A percentile compares a stretch with the other conserved stretches of the same genome.
Conservation (phyloP, 2,888 invertebrate species). For the Diloba caeruleocephala region DNA sequence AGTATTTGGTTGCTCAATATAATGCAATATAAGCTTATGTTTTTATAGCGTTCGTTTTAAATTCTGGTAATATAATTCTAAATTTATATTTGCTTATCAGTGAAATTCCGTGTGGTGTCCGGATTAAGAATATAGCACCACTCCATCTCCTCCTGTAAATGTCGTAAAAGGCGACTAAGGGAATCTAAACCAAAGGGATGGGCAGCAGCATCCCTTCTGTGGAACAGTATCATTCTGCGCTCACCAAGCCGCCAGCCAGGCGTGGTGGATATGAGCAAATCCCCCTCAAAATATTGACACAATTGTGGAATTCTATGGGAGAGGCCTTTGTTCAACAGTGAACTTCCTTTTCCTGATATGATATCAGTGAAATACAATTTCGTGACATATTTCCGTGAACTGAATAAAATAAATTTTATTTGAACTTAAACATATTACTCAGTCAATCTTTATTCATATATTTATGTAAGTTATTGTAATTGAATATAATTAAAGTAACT, state of each 20-base stretch:
- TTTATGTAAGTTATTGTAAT: not conserved
- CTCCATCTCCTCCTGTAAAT: no score
- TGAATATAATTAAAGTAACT: constrained; percentile 4
- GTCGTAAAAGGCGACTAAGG: no score
- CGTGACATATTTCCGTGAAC: not conserved
- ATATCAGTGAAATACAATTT: constrained; percentile 8
- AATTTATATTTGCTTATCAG: constrained; percentile 4
- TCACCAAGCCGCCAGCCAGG: no score
- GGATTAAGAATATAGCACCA: no score
- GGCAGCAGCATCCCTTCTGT: no score
- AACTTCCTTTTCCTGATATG: no score
- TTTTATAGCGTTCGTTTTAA: constrained; percentile 6
- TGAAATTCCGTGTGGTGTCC: constrained; percentile 1
- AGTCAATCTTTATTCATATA: not conserved
- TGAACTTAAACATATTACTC: not conserved
- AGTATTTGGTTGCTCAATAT: constrained; percentile 4
- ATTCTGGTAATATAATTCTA: not conserved
- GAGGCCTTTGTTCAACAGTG: no score
- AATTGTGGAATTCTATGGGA: no score
- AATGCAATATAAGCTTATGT: not conserved
- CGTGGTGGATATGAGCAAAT: no score
- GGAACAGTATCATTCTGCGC: no score
- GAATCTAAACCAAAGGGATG: no score
- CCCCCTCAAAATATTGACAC: no score
- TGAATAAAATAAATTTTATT: not conserved